phyloP scores from a whole-genome alignment of 2,888 invertebrate genomes.

The Oxyteleia sp. region DNA sequence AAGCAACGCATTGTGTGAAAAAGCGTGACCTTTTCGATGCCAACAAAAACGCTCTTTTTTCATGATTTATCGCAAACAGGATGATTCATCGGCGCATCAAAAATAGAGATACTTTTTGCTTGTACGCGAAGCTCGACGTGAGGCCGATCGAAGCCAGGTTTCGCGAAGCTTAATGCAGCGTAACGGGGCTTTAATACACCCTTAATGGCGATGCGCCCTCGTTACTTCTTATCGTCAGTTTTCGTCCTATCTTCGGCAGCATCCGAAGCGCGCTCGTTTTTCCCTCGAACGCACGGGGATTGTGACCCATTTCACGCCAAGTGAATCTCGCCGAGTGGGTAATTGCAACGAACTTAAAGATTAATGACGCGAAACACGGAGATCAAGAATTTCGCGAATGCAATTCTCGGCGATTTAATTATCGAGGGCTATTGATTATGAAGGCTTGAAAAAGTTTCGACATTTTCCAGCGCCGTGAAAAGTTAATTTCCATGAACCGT shows the following conservation, averaged over 20 bases:
- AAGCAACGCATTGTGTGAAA: constrained; percentile 31
- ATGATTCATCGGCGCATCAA: constrained; percentile 38
- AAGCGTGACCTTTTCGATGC: constrained; percentile 52
- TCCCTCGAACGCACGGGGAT: constrained; percentile 51
- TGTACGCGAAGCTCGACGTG: not conserved
- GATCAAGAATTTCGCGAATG: constrained; percentile 51
- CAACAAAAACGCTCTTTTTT: constrained; percentile 32
- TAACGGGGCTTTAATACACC: constrained; percentile 63
- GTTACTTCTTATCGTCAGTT: constrained; percentile 62
- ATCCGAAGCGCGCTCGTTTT: constrained; percentile 45
- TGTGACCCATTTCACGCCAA: constrained; percentile 68
- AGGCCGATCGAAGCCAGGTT: constrained; percentile 9
- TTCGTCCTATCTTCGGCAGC: constrained; percentile 53
- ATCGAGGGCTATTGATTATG: constrained; percentile 41
- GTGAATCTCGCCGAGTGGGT: constrained; percentile 60
- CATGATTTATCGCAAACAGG: constrained; percentile 41
- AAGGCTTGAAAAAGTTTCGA: constrained; percentile 25
- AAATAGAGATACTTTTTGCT: constrained; percentile 4
- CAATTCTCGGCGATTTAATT: constrained; percentile 57
- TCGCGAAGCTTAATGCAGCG: constrained; percentile 47
- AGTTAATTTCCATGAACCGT: constrained; percentile 3
- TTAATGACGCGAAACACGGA: constrained; percentile 58
- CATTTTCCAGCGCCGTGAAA: not conserved
- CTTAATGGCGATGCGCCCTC: constrained; percentile 61
- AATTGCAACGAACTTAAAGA: constrained; percentile 62